phyloP scores from a whole-genome alignment of 2,888 invertebrate species.

The Tupiocoris notatus region DNA sequence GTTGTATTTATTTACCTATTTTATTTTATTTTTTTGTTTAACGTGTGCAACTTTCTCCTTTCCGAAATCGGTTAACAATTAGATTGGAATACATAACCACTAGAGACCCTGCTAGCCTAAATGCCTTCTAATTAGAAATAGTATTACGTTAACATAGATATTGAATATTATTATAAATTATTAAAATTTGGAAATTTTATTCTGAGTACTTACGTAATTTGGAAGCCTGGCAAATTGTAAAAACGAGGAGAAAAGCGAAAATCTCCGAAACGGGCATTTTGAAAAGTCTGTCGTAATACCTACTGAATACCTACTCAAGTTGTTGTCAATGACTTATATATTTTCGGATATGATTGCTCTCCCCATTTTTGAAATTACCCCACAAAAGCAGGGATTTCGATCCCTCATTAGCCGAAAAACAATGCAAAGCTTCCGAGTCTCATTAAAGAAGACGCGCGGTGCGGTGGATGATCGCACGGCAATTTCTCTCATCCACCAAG shows the following conservation, averaged over 20 bases:
- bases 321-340: background rate
- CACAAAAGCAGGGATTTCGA: too few species aligned
- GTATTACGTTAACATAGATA: too few species aligned
- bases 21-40: too few species aligned
- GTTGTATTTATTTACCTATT: too few species aligned
- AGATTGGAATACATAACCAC: too few species aligned
- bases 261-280: background rate
- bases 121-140: too few species aligned
- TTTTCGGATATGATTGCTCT: background rate
- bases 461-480: background rate
- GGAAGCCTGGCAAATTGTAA: background rate
- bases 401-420: background rate
- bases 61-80: too few species aligned
- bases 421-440: background rate
- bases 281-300: background rate
- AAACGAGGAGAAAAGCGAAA: background rate
- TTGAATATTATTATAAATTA: too few species aligned
- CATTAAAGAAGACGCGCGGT: background rate
- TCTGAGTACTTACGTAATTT: constrained; percentile 9
- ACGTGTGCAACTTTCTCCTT: too few species aligned
- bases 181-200: too few species aligned
- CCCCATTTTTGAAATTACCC: background rate
- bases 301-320: background rate
- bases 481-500: background rate
- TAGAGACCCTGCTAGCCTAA: too few species aligned